Evolutionary conservation across 1,140 invertebrate species (phyloP), one percentile per base, ranked within the genome.

Genomic region (Hyles vespertilio): DNA sequence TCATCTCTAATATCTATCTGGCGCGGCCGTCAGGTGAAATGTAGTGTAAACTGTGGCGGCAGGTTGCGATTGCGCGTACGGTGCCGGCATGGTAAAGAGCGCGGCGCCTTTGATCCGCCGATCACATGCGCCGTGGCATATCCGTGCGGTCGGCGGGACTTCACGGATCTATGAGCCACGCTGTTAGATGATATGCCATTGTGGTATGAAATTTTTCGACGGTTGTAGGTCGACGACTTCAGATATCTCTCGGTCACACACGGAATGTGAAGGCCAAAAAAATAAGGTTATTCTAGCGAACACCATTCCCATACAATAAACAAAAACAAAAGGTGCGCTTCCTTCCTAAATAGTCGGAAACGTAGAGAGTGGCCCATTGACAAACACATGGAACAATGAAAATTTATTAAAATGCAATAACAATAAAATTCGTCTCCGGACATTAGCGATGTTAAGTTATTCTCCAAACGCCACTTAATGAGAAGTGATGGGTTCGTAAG

Each of bases 401-500:
- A 78, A 80, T 83, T 84, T 84, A 88, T 88, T 88, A 87, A 86
- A 87, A 88, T 86, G 82, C 84, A 81, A 87, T 88, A 88, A 86
- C 85, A 88, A 88, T 88, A 88, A 88, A 87, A 87, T 81, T 84
- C 81, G 77, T 87, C 81, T 82, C 81, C 84, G 84, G 81, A 89
- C 84, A 87, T 89, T 87, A 85, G 66, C 59, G 70, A 87, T 87
- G 84, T 73, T 82, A 89, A 89, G 71, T 84, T 89, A 89, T 89
- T 89, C 86, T 87, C 79, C 82, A 81, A 86, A 86, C 86, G 86
- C 77, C 80, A 80, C 77, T 89, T 89, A 89, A 89, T 89, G 84
- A 89, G 86, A 89, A 89, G 77, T 89, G 84, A 89, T 89, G 86
- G 81, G 86, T 89, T 89, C 84, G 70, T 86, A 84, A 82, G 86